Evolutionary conservation across 2,888 invertebrate genomes (phyloP).

Genomic region (Hyalella azteca): DNA sequence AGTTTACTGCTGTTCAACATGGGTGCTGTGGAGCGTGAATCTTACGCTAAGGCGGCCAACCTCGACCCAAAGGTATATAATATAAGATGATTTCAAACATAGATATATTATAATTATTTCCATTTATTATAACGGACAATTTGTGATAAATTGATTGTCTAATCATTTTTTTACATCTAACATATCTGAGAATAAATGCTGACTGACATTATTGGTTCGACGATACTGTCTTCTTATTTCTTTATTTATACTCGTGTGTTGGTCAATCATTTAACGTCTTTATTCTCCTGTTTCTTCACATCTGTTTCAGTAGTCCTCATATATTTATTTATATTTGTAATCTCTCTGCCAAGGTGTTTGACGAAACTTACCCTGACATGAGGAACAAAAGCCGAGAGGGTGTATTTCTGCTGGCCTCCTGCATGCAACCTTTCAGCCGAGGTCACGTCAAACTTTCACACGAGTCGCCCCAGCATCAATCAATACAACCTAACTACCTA

Average conservation of each 20-base stretch:
- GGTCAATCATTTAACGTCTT: no score
- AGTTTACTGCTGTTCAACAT: conserved; percentile 72
- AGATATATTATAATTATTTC: no score
- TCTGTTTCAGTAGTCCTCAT: neutral
- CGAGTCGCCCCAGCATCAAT: conserved; percentile 70
- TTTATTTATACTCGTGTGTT: no score
- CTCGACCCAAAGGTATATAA: conserved; percentile 71
- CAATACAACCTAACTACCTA: conserved; percentile 79
- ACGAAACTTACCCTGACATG: conserved; percentile 72
- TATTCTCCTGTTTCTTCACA: no score
- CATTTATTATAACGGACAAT: no score
- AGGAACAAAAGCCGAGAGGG: conserved; percentile 72
- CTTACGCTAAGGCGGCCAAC: conserved; percentile 72
- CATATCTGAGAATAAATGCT: no score
- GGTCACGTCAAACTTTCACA: conserved; percentile 72
- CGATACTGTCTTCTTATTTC: no score
- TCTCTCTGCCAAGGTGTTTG: conserved; percentile 68
- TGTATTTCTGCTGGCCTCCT: conserved; percentile 72
- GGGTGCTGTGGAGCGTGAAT: conserved; percentile 73
- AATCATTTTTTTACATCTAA: no score
- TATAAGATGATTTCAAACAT: no score
- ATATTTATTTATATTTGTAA: neutral
- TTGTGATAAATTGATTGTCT: no score
- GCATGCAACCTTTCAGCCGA: conserved; percentile 74
- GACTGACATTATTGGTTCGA: no score